A percentile compares a stretch with the other conserved stretches of the same genome.
Conservation (phyloP, 2,888 invertebrate species). For the Tromatobia lineatoria region DNA sequence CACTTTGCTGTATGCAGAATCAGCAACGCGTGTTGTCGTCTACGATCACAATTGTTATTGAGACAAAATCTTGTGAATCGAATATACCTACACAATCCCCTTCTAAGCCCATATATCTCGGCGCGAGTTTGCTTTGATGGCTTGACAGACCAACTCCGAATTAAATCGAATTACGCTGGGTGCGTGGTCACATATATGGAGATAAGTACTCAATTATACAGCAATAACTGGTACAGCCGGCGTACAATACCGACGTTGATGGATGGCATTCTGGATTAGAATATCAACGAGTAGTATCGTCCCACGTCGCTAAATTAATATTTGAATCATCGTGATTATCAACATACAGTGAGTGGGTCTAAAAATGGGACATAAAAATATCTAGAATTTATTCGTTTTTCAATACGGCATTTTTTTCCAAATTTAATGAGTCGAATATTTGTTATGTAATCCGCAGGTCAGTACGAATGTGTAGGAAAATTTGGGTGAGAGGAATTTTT, state of each 20-base stretch:
- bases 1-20: not conserved
- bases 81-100: not conserved
- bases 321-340: too few relatives aligned
- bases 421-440: too few relatives aligned
- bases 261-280: not conserved
- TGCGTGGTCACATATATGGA: not conserved
- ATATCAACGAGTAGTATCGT: not conserved
- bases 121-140: not conserved
- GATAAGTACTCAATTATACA: slow-evolving; percentile 1
- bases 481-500: too few relatives aligned
- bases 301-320: not conserved
- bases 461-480: too few relatives aligned
- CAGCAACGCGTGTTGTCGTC: slow-evolving; percentile 39
- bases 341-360: too few relatives aligned
- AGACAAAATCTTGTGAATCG: slow-evolving; percentile 65
- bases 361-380: too few relatives aligned
- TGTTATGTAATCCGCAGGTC: too few relatives aligned
- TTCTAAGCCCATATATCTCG: not conserved
- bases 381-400: too few relatives aligned
- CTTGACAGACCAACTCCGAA: not conserved
- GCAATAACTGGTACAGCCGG: not conserved
- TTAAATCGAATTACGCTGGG: not conserved
- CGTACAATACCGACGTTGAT: not conserved
- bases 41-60: slow-evolving; percentile 71
- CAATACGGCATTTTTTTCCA: too few relatives aligned